These are phyloP conservation scores for Galeopterus variegatus DNA, from an alignment of 2,113 vertebrate genomes.

Conservation along the genomic window DNA sequence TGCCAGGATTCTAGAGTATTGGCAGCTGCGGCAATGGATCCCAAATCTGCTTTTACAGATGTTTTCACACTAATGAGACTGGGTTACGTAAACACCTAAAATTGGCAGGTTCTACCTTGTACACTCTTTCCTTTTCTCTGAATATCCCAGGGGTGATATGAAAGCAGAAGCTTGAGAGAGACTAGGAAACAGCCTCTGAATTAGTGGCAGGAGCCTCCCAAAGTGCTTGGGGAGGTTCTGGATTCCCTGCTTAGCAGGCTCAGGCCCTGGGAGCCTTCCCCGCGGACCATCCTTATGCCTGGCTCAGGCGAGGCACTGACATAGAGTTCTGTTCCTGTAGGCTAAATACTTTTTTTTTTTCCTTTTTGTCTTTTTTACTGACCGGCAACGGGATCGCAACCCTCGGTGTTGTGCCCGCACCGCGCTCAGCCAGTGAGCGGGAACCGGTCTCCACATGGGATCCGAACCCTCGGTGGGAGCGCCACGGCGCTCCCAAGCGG, in stretches of 20 bases:
- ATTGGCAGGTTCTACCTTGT: neutral
- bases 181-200: accelerated
- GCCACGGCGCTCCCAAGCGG: no score
- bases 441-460: no score
- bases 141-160: accelerated
- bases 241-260: neutral
- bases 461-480: no score
- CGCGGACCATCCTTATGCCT: neutral
- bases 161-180: neutral
- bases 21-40: neutral
- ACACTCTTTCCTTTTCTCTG: no score
- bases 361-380: no score
- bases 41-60: neutral
- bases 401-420: no score
- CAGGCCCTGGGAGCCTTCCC: neutral
- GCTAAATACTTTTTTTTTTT: neutral
- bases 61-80: neutral
- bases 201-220: accelerated
- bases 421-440: no score
- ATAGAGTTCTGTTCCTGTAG: neutral
- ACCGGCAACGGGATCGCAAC: no score
- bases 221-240: accelerated
- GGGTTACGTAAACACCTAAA: neutral
- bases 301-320: no score
- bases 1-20: neutral